Conservation (phyloP, 2,888 invertebrate genomes). For the Dryococelus australis region DNA sequence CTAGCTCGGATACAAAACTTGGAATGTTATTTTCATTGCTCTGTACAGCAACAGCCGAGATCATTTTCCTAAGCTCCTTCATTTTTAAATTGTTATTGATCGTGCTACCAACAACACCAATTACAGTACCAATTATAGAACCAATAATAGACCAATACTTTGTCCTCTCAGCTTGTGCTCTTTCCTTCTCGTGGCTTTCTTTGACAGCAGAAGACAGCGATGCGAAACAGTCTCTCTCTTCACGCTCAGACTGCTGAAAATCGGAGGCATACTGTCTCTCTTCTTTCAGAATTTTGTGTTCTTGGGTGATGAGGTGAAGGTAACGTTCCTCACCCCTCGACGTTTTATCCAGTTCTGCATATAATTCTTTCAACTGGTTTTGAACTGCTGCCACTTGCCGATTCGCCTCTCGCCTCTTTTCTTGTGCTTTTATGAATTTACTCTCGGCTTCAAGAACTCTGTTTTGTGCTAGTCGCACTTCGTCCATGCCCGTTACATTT, state of each 20-base stretch:
- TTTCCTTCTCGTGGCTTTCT: conserved; percentile 82
- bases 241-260: conserved; percentile 72
- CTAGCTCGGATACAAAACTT: conserved; percentile 30
- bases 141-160: conserved; percentile 85
- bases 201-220: conserved; percentile 77
- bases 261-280: conserved; percentile 62
- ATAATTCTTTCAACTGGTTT: conserved; percentile 71
- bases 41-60: conserved; percentile 54
- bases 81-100: conserved; percentile 71
- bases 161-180: conserved; percentile 81
- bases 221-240: conserved; percentile 78
- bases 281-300: conserved; percentile 63
- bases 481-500: conserved; percentile 77
- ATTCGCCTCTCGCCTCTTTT: conserved; percentile 69
- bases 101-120: conserved; percentile 72
- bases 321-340: conserved; percentile 80
- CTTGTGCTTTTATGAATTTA: conserved; percentile 70
- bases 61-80: conserved; percentile 69
- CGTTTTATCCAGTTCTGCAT: conserved; percentile 77
- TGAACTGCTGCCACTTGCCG: conserved; percentile 68
- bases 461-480: conserved; percentile 77
- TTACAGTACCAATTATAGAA: conserved; percentile 70
- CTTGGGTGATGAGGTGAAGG: conserved; percentile 75
- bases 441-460: conserved; percentile 76
- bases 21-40: neutral